Conservation (phyloP, 2,888 invertebrate genomes). For the Sialis fuliginosa region DNA sequence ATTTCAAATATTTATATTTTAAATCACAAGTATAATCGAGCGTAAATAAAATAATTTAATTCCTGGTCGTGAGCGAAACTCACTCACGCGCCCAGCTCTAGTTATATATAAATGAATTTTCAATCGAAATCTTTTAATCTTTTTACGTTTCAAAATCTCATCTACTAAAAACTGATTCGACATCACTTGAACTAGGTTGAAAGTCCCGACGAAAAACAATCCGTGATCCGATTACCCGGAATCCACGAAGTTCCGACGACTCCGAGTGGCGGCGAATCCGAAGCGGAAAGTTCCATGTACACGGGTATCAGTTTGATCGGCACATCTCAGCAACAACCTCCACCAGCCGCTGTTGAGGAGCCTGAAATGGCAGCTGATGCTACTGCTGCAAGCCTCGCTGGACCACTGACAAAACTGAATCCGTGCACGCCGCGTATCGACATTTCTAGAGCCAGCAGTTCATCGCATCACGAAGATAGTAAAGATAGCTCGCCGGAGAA, state of each 20-base stretch:
- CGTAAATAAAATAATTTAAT: too few species aligned
- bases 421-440: conserved; percentile 73
- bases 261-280: conserved; percentile 1
- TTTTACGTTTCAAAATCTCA: neutral
- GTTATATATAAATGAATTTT: too few species aligned
- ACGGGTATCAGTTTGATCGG: conserved; percentile 22
- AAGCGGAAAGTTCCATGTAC: conserved; percentile 6
- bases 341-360: conserved; percentile 16
- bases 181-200: conserved; percentile 25
- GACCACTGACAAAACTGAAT: conserved; percentile 22
- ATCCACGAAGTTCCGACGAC: conserved; percentile 31
- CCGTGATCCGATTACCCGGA: conserved; percentile 32
- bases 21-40: too few species aligned
- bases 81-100: too few species aligned
- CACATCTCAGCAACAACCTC: conserved; percentile 10
- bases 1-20: too few species aligned
- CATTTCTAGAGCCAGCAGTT: conserved; percentile 76
- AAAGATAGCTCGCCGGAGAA: conserved; percentile 67
- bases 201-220: conserved; percentile 32
- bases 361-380: conserved; percentile 16
- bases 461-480: conserved; percentile 69
- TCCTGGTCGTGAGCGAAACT: too few species aligned
- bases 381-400: conserved; percentile 12
- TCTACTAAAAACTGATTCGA: neutral
- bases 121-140: neutral